Base-by-base conservation (phyloP, 1,140 invertebrate genomes). In the Philotrypesis tridentata region DNA sequence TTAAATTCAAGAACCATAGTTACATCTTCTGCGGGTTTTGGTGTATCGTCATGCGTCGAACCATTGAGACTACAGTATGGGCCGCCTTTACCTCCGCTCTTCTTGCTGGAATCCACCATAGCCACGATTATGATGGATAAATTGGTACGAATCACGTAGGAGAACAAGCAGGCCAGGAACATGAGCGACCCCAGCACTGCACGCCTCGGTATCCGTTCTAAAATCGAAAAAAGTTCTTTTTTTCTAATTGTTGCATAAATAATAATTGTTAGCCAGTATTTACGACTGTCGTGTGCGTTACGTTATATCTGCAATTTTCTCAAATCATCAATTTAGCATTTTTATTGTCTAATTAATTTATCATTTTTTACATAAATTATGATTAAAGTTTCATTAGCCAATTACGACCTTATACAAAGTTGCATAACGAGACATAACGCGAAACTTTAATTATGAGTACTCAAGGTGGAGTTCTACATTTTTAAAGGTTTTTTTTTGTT, bases 71-170 rank as follows among this genome's bases (percentile, higher is more conserved):
- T 17, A 23, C 74, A 77, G 14, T 82, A 65, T 31, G 14, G 68
- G 21, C 3, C 63, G 48, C 60, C 74, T 81, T 33, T 25, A 37
- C 5, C 9, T 3, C 33, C 4, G 14, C 61, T 83, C 61, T 40
- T 93, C 74, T 87, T 85, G 0, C 29, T 65, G 0, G 79, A 63
- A 2, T 84, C 92, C 0, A 95, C 94, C 95, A 96, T 96, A 2
- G 95, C 95, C 12, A 96, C 94, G 43, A 96, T 93, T 74, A 93
- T 95, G 68, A 96, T 94, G 12, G 95, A 95, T 86, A 96, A 93
- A 91, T 96, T 96, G 21, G 95, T 95, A 74, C 95, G 92, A 76
- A 96, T 93, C 89, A 95, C 95, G 87, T 96, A 96, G 8, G 93
- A 94, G 68, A 95, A 93, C 92, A 95, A 95, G 80, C 95, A 95